A percentile compares a stretch with the other conserved stretches of the same genome.
Conservation (phyloP, 2,113 vertebrate genomes). For the Bubalus kerabau region DNA sequence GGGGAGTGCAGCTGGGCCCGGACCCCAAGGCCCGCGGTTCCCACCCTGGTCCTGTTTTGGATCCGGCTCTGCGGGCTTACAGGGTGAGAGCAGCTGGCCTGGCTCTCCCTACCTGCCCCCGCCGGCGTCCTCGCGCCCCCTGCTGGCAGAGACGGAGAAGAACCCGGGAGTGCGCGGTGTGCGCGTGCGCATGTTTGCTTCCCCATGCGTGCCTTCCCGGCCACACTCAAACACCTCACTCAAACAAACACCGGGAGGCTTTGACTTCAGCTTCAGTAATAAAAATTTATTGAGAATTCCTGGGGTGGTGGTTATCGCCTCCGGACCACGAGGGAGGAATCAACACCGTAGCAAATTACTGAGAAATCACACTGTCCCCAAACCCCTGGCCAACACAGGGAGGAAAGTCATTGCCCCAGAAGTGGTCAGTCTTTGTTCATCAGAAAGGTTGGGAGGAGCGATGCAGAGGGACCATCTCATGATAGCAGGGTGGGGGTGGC, state of each 20-base stretch:
- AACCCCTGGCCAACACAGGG: background rate
- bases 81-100: background rate
- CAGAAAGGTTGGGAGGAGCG: background rate
- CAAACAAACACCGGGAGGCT: background rate
- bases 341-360: conserved; percentile 42
- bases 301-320: conserved; percentile 36
- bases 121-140: background rate
- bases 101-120: background rate
- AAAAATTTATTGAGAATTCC: conserved; percentile 75
- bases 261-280: conserved; percentile 53
- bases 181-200: background rate
- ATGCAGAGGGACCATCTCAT: background rate
- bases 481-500: background rate
- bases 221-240: background rate
- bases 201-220: background rate
- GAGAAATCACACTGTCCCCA: conserved; percentile 52
- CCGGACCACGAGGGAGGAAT: background rate
- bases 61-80: too few species aligned
- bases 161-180: background rate
- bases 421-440: conserved; percentile 28
- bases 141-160: background rate
- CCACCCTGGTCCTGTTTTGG: background rate
- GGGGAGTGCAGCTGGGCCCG: background rate
- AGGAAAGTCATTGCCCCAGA: background rate
- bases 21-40: background rate